Evolutionary conservation across 2,888 invertebrate species (phyloP), one percentile per base, ranked within the genome.

Genomic region (Cryptocheilus praepositus): DNA sequence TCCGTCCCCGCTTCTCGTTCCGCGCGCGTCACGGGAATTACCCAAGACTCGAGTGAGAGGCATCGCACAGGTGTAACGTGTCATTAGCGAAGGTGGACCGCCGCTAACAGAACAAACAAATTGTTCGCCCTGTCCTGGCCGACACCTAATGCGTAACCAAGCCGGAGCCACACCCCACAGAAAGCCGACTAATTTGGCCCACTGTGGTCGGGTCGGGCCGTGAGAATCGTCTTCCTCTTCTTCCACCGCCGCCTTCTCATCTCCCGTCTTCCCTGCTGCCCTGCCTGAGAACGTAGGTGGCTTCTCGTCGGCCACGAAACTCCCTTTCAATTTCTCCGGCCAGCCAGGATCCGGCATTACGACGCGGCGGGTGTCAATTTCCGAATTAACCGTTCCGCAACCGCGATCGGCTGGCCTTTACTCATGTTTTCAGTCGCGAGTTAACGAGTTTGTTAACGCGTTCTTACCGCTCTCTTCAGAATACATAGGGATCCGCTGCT

Each of bases 21-120:
- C 25, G 64, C 51, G 45, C 55, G 61, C 55, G 60, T 59, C 46
- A 44, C 44, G 25, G 49, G 18, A 49, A 49, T 49, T 49, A 49
- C 49, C 3, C n/a, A 15, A 15, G 18, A 16, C 55, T 3, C 15
- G 55, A 36, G 18, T 57, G 53, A 46, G 62, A 61, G 63, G 52
- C 64, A 18, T 49, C 49, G 49, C 49, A 76, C 79, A 75, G 79
- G 76, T 77, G 79, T 77, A 77, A 79, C 73, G 67, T 80, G 73
- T 79, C 74, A 79, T 80, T 77, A 79, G 71, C 69, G 36, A 36
- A 36, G 36, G 46, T 65, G 67, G 71, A 73, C 70, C 74, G 64
- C 73, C 75, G 77, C 77, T 71, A 71, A 71, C 73, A 79, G 79
- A 80, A 79, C 79, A 80, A 80, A 80, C 77, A 80, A 73, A 80